phyloP scores from a whole-genome alignment of 2,113 vertebrate genomes.

The Amblyornis subalaris region DNA sequence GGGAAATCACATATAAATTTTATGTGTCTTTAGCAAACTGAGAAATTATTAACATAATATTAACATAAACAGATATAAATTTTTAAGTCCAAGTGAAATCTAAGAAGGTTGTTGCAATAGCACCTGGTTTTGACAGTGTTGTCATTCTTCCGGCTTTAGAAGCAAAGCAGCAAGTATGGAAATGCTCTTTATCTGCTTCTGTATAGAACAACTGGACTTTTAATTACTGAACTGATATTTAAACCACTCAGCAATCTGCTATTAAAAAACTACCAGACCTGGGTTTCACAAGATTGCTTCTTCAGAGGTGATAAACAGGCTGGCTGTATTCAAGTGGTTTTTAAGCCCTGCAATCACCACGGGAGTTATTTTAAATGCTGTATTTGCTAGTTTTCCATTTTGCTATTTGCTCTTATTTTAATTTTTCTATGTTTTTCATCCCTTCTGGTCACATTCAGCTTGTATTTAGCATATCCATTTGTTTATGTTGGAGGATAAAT shows the following conservation, averaged over 20 bases:
- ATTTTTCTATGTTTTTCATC: not conserved
- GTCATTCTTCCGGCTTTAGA: not conserved
- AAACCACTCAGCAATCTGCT: not conserved
- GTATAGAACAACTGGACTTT: not conserved
- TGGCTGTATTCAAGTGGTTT: not conserved
- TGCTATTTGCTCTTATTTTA: not conserved
- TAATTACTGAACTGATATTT: conserved; percentile 6
- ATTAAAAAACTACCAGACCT: not conserved
- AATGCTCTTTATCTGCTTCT: not conserved
- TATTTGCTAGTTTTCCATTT: not conserved
- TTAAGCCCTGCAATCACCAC: not conserved
- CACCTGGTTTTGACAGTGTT: not conserved
- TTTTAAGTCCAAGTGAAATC: not conserved
- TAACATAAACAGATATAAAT: not conserved
- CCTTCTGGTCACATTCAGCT: not conserved
- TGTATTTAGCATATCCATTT: not conserved
- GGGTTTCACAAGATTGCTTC: not conserved
- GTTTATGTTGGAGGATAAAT: not conserved
- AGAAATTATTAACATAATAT: not conserved
- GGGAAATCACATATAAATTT: conserved; percentile 1
- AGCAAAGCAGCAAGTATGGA: not conserved
- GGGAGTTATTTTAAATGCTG: not conserved
- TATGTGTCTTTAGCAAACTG: not conserved
- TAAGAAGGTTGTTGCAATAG: not conserved
- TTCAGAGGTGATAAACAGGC: not conserved